Base-by-base conservation (phyloP, 2,113 vertebrate species). In the Neodon shergylaensis region DNA sequence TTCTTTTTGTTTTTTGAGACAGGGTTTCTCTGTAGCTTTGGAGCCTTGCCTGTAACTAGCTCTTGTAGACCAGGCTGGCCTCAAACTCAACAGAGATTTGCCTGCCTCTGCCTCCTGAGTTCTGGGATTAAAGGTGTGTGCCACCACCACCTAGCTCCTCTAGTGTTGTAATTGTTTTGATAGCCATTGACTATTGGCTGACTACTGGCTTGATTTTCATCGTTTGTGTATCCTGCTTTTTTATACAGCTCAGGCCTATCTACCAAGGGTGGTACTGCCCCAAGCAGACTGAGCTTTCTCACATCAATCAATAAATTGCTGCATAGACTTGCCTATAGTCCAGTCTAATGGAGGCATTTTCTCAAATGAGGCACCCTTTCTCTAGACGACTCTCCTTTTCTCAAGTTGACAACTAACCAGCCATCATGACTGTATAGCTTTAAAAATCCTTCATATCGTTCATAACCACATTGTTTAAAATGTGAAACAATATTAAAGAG, bases 361-460 rank as follows among this genome's bases (percentile, higher is more conserved):
- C n/a, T 83, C n/a, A 63, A 10, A 10, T 83, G 81, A 83, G 54
- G 58, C 16, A 17, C 36, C 36, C 36, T 82, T 54, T 61, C 26
- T 82, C 12, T 61, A 61, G n/a, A 63, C 39, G 24, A 42, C n/a
- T 63, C 81, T 42, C 26, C 22, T 3, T 61, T 83, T 42, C 54
- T 83, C n/a, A 83, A 83, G n/a, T 63, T 61, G 79, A 39, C 52
- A 61, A 39, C 24, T 42, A 83, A 61, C 3, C 22, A 83, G 24
- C 54, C 7, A 42, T 24, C 7, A 7, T 82, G 65, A 88, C 16
- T 66, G 52, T 31, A 76, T 85, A 93, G 16, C 4, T 90, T 94
- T 90, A 70, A 54, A 26, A 97, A 28, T 0, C 24, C 85, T 95
- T 95, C 90, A 89, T 81, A 21, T 91, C 92, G 65, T 68, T 92